phyloP scores from a whole-genome alignment of 1,140 invertebrate species.

The Andricus grossulariae region DNA sequence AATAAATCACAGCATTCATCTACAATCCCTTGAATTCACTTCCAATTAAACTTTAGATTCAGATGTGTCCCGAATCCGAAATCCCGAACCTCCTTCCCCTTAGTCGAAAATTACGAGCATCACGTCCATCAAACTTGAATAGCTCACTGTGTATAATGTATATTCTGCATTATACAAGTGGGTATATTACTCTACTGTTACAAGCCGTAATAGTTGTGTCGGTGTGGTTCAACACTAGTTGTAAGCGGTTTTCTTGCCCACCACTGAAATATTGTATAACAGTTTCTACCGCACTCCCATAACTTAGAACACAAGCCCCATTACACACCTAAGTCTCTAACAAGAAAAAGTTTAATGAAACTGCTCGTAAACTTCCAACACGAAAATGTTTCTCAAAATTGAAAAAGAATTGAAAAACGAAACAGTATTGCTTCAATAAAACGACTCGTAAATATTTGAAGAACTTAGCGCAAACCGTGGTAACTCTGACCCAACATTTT shows the following conservation, averaged over 20 bases:
- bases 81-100: too few relatives aligned
- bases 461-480: too few relatives aligned
- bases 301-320: background rate
- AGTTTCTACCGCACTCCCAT: background rate
- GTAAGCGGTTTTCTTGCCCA: background rate
- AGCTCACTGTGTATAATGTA: too few relatives aligned
- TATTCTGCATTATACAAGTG: too few relatives aligned
- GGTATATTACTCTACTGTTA: background rate
- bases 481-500: too few relatives aligned
- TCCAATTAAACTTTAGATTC: too few relatives aligned
- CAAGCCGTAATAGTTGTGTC: background rate
- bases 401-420: background rate
- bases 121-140: too few relatives aligned
- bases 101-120: too few relatives aligned
- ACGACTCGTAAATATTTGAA: background rate
- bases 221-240: background rate
- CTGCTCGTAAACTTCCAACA: background rate
- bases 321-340: background rate
- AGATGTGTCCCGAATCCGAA: too few relatives aligned
- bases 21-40: too few relatives aligned
- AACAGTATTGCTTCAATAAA: background rate
- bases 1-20: too few relatives aligned
- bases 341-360: slow-evolving; percentile 10
- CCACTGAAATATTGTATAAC: slow-evolving; percentile 13
- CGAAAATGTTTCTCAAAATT: background rate